A percentile compares a stretch with the other conserved stretches of the same genome.
Evolutionary conservation across 2,113 vertebrate genomes (phyloP).

Genomic region (Cololabis saira): DNA sequence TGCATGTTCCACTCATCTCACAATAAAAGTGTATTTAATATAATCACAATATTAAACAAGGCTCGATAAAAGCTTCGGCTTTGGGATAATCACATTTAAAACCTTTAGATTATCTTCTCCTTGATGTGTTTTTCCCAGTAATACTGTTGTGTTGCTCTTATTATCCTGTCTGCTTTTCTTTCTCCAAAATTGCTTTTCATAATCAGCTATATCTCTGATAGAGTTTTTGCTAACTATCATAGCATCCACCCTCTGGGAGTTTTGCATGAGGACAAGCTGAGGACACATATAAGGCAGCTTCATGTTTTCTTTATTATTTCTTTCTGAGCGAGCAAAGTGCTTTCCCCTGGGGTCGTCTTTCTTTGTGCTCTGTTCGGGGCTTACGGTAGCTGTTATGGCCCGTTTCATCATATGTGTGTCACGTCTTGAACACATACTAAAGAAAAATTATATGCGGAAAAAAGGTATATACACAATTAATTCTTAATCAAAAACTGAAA

Average conservation of each 20-base stretch:
- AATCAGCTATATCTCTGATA: no score
- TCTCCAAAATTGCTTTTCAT: background rate
- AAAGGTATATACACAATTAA: no score
- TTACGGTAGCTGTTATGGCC: no score
- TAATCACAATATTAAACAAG: no score
- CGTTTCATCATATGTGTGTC: no score
- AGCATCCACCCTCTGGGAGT: background rate
- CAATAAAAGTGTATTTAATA: slow-evolving; percentile 6
- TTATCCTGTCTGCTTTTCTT: background rate
- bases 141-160: background rate
- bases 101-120: no score
- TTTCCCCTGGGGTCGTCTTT: background rate
- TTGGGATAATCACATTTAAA: no score
- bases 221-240: background rate
- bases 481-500: no score
- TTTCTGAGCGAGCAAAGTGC: slow-evolving; percentile 29
- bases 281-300: background rate
- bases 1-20: background rate
- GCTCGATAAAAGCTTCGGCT: no score
- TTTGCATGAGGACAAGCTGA: background rate
- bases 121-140: background rate
- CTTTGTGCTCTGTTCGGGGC: no score
- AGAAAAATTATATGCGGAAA: no score
- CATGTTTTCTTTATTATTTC: slow-evolving; percentile 10
- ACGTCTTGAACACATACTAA: no score